Evolutionary conservation across 2,888 invertebrate species (phyloP).

Genomic region (Sceliomorpha sp.): DNA sequence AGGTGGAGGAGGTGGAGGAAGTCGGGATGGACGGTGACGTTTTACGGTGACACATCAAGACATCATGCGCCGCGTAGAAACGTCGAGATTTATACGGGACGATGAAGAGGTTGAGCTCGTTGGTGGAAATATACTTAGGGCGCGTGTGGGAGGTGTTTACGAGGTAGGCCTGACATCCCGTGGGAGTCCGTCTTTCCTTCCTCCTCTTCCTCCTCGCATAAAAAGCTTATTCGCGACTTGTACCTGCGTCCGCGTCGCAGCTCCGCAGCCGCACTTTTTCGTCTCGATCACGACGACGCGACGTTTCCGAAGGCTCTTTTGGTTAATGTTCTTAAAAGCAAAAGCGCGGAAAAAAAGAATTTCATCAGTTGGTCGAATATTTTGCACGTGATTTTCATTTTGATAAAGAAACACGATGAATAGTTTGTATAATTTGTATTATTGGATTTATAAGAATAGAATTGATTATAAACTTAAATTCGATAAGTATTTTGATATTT

Average conservation of each 20-base stretch:
- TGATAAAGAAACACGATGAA: no score
- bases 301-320: constrained; percentile 35
- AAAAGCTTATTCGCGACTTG: constrained; percentile 38
- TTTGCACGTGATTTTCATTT: no score
- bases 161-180: constrained; percentile 64
- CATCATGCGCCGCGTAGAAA: constrained; percentile 65
- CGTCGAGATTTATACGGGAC: constrained; percentile 61
- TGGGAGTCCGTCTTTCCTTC: constrained; percentile 61
- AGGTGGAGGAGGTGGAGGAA: no score
- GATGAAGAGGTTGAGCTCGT: constrained; percentile 60
- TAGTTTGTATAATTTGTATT: no score
- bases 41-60: constrained; percentile 68
- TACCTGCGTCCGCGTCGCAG: constrained; percentile 24
- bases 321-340: no score
- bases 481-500: no score
- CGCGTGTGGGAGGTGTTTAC: constrained; percentile 69
- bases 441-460: no score
- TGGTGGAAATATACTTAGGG: constrained; percentile 52
- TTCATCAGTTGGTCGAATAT: no score
- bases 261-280: constrained; percentile 41
- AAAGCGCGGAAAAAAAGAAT: no score
- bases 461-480: no score
- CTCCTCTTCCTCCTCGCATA: constrained; percentile 23
- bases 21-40: constrained; percentile 34
- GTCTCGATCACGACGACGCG: constrained; percentile 30